phyloP scores from a whole-genome alignment of 2,113 vertebrate species.

The Taxidea taxus region DNA sequence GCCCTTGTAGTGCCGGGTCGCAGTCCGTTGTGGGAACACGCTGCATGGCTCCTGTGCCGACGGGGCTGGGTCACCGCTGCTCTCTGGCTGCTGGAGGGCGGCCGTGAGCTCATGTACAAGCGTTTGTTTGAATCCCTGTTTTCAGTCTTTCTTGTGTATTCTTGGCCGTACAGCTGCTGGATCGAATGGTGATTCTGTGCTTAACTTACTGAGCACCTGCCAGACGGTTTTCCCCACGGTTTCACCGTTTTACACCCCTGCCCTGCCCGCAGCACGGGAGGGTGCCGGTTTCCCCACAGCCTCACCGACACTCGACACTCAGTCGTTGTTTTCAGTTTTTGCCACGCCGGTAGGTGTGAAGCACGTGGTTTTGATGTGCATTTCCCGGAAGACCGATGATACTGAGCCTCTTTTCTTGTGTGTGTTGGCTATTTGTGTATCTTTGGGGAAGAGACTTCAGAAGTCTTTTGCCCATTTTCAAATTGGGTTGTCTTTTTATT shows the following conservation, averaged over 20 bases:
- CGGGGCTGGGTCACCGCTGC: neutral
- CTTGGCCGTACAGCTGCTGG: neutral
- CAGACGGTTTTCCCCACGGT: neutral
- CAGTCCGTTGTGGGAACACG: neutral
- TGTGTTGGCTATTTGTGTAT: neutral
- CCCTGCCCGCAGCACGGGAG: neutral
- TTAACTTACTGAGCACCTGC: neutral
- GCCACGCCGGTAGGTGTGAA: neutral
- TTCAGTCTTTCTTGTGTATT: neutral
- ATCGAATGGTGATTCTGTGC: neutral
- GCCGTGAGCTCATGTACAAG: neutral
- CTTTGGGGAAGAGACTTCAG: neutral
- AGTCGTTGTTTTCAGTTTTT: neutral
- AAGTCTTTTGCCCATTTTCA: neutral
- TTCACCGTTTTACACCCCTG: neutral
- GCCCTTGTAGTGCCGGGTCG: neutral
- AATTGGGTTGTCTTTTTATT: neutral
- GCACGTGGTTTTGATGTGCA: neutral
- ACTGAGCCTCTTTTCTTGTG: neutral
- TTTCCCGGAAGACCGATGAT: neutral
- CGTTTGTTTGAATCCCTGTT: neutral
- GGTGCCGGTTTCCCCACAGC: neutral
- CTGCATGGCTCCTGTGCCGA: neutral
- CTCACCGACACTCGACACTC: neutral
- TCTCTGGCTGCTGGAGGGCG: neutral